Base-by-base conservation (phyloP, 2,888 invertebrate species). In the Troides aeacus region DNA sequence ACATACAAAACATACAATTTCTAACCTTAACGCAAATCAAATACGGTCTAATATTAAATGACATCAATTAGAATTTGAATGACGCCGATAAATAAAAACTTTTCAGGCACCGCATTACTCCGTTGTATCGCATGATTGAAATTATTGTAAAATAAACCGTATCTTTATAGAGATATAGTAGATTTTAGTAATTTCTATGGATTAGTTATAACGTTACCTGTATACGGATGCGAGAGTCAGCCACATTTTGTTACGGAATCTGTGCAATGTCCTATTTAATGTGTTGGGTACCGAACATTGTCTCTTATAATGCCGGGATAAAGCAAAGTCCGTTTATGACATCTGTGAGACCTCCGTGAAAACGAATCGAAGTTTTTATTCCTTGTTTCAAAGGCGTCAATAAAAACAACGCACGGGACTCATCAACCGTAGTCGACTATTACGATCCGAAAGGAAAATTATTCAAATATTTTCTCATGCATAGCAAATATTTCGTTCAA, bases 51-150 rank as follows among this genome's bases (percentile, higher is more conserved):
- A 69, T 76, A 80, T 79, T 62, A 72, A 70, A 72, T 75, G 71
- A 62, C 50, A 24, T 18, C 50, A 62, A 69, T 75, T 76, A 78
- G 79, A 79, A 80, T 81, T 83, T 79, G 80, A 81, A 84, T 81
- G 83, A 80, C 83, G 82, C 81, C 82, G 81, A 87, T 88, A 87
- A 89, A 90, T 89, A 90, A 89, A 88, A 88, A 87, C 85, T 88
- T 90, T 70, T 87, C 84, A 86, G 80, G 79, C 77, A 74, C 77
- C 81, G 78, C 74, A 72, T 69, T 68, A 74, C 68, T 69, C 67
- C 73, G 75, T 72, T 77, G 72, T 81, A 84, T 77, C 75, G 76
- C 63, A 21, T 50, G 62, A 50, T 59, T 2, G 36, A 42, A 68
- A 70, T 42, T 56, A 60, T 71, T 46, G 23, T 58, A 78, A 79